These are phyloP conservation scores for Phengaris alcon DNA, from an alignment of 2,888 invertebrate genomes.

Conservation along the genomic window DNA sequence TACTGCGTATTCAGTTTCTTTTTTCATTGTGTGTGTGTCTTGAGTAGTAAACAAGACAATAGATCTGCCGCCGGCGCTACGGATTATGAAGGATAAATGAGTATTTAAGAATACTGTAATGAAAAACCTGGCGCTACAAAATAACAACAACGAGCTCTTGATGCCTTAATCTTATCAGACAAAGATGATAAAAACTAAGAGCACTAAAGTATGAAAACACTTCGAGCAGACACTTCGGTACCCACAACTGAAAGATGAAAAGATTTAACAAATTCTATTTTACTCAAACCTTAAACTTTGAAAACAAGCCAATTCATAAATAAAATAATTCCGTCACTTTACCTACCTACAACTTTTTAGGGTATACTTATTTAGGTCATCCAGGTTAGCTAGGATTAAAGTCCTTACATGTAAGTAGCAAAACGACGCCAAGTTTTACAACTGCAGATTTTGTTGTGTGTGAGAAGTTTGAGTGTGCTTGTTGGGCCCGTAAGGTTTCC, in stretches of 20 bases:
- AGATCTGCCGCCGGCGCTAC: neutral
- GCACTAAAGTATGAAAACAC: conserved; percentile 13
- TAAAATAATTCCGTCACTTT: no score
- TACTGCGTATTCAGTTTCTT: neutral
- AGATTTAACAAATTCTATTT: conserved; percentile 1
- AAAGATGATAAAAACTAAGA: conserved; percentile 8
- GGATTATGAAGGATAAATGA: conserved; percentile 4
- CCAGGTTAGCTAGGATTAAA: no score
- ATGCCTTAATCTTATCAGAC: neutral
- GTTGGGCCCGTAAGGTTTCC: no score
- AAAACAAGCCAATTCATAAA: no score
- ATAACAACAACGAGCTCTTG: neutral
- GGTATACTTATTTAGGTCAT: no score
- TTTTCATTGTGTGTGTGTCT: neutral
- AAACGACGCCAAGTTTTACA: no score
- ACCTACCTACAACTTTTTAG: no score
- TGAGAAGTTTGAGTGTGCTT: no score
- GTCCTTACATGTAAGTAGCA: no score
- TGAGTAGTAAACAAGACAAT: conserved; percentile 4
- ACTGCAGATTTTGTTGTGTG: no score
- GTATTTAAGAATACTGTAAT: neutral
- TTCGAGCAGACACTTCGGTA: neutral
- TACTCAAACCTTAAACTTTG: neutral
- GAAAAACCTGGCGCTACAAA: neutral
- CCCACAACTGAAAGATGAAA: neutral